These are phyloP conservation scores for Parauchenoglanis ngamensis DNA, from an alignment of 2,797 vertebrate species.

Conservation along the genomic window DNA sequence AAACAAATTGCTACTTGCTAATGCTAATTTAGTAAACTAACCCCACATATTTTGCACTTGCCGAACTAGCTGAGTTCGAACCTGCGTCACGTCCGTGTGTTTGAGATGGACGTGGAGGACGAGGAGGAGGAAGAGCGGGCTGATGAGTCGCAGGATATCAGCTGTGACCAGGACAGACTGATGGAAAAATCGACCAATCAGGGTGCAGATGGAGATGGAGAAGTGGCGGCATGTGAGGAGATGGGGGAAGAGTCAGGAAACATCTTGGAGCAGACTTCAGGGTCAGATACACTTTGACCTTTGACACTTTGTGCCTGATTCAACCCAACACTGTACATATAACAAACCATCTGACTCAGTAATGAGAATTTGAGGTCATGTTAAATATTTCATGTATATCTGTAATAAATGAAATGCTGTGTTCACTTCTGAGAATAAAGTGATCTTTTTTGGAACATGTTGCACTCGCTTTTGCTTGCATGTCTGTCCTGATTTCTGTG, in stretches of 20 bases:
- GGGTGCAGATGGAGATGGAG: constrained; percentile 48
- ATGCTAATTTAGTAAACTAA: background rate
- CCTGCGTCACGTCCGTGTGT: constrained; percentile 91
- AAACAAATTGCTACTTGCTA: background rate
- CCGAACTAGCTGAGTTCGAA: constrained; percentile 88
- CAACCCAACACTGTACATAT: background rate
- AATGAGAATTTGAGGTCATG: background rate
- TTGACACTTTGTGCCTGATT: background rate
- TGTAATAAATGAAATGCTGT: background rate
- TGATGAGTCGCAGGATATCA: constrained; percentile 78
- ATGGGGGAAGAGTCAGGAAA: constrained; percentile 64
- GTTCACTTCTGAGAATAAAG: constrained; percentile 25
- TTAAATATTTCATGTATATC: background rate
- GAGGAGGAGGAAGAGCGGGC: constrained; percentile 91
- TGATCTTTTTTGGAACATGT: background rate
- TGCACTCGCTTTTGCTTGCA: background rate
- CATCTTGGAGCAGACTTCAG: constrained; percentile 44
- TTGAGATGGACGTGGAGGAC: constrained; percentile 98
- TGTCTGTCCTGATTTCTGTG: background rate
- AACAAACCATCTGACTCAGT: background rate
- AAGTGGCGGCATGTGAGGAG: constrained; percentile 61
- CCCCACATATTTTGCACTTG: background rate
- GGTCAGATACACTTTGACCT: constrained; percentile 54
- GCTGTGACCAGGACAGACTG: constrained; percentile 76
- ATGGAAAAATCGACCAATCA: constrained; percentile 70